Base-by-base conservation (phyloP, 1,140 invertebrate species). In the Aricia agestis region DNA sequence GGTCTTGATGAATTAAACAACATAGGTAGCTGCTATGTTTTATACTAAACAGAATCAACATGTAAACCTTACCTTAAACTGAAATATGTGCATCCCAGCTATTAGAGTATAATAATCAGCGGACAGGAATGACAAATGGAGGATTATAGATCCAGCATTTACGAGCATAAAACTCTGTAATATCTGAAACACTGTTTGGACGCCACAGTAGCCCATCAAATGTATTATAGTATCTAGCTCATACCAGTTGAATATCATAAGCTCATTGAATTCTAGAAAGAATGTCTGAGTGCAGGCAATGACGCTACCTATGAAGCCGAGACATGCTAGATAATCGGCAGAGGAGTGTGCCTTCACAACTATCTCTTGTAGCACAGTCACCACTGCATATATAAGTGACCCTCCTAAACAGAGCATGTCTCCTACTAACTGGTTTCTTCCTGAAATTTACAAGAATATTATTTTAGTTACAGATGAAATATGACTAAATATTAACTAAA, bases 61-160 rank as follows among this genome's bases (percentile, higher is more conserved):
- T 4, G 42, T 11, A 13, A 11, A 9, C 42, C 3, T 91, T 90
- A 97, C 97, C 93, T 96, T 95, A 88, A 97, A 97, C 70, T 96
- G 94, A 86, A 97, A 97, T 72, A 97, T 92, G 77, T 95, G 93
- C 79, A 97, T 95, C 75, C 97, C 96, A 72, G 95, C 93, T 69
- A 98, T 93, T 57, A 97, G 93, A 52, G 96, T 95, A 87, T 97
- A 98, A 84, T 97, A 97, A 90, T 98, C 97, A 0, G 97, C 94
- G 1, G 97, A 96, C 31, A 98, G 90, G 70, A 98, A 93, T 6
- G 96, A 95, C 17, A 98, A 90, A 84, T 98, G 97, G 76, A 97
- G 90, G 66, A 96, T 94, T 17, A 97, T 95, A 18, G 97, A 95
- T 15, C 96, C 96, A 19, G 96, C 96, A 79, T 96, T 93, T 80